Base-by-base conservation (phyloP, 2,797 vertebrate genomes). In the Allobates femoralis region DNA sequence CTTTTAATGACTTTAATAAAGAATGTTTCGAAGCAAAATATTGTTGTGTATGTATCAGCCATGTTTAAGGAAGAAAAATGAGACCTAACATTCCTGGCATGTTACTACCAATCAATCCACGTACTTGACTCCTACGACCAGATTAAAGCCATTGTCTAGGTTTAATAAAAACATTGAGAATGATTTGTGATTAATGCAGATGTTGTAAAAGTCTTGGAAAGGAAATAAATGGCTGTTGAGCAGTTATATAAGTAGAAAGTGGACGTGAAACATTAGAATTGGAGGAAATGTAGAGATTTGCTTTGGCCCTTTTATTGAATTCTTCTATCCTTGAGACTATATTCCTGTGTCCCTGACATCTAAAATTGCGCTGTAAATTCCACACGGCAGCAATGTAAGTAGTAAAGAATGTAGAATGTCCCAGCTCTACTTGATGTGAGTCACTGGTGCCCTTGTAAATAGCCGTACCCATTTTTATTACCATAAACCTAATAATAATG, bases 331-430 rank as follows among this genome's bases (percentile, higher is more conserved):
- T 81, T 53, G 41, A 81, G 30, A 66, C 62, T 21, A 14, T 66
- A 53, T 81, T 50, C 62, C 41, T 81, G 79, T 81, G 62, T 81
- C 62, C 79, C 79, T 81, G 79, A 67, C 79, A 53, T 30, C 62
- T 66, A 28, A 30, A 30, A 81, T 66, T 53, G 15, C 60, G 53
- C 37, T 58, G 32, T 56, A 79, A 37, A 79, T 58, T 56, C 30
- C 76, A 60, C 50, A 21, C 19, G 16, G 51, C 19, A 55, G 53
- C 26, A 51, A 80, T n/a, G 46, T 50, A 32, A 60, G 55, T 34
- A 26, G 46, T 81, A 53, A 51, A 81, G 16, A 50, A 32, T 32
- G 37, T 51, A 14, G 19, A 6, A 46, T 32, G 79, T 30, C 46
- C 62, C 11, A 3, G 56, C 53, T 34, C 28, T 19, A 14, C 28